Percentiles rank a stretch among this genome's conserved stretches.
phyloP scores from a whole-genome alignment of 2,113 vertebrate species.

The Vulpes vulpes region DNA sequence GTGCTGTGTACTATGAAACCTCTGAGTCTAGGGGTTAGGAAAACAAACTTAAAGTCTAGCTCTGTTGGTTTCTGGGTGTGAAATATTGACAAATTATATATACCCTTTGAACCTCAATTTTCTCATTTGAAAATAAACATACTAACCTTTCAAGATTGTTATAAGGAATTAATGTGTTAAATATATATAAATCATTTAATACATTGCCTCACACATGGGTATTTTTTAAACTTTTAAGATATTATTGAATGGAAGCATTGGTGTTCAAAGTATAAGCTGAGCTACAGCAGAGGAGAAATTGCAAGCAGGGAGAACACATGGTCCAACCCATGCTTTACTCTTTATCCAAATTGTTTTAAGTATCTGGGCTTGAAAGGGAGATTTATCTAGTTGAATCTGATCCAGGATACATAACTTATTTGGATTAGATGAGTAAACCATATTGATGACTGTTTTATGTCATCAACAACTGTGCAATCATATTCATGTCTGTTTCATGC shows the following conservation, averaged over 20 bases:
- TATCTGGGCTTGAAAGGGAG: neutral
- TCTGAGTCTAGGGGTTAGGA: neutral
- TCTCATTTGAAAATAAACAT: neutral
- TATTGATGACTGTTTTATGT: constrained; percentile 29
- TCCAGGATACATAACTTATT: neutral
- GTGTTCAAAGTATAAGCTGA: neutral
- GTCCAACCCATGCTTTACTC: neutral
- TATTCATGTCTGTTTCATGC: neutral
- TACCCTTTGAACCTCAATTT: neutral
- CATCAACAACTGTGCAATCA: constrained; percentile 42
- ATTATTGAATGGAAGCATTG: neutral
- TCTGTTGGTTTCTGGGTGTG: neutral
- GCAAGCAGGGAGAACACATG: neutral
- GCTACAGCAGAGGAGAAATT: neutral
- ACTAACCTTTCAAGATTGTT: neutral
- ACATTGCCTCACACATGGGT: neutral
- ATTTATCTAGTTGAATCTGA: neutral
- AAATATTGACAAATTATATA: neutral
- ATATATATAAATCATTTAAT: neutral
- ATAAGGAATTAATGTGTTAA: neutral
- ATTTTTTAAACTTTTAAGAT: neutral
- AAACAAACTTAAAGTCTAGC: neutral
- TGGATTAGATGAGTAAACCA: neutral
- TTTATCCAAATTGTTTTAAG: neutral
- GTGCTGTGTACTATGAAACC: neutral